phyloP scores from a whole-genome alignment of 2,113 vertebrate species.

The Cariama cristata region DNA sequence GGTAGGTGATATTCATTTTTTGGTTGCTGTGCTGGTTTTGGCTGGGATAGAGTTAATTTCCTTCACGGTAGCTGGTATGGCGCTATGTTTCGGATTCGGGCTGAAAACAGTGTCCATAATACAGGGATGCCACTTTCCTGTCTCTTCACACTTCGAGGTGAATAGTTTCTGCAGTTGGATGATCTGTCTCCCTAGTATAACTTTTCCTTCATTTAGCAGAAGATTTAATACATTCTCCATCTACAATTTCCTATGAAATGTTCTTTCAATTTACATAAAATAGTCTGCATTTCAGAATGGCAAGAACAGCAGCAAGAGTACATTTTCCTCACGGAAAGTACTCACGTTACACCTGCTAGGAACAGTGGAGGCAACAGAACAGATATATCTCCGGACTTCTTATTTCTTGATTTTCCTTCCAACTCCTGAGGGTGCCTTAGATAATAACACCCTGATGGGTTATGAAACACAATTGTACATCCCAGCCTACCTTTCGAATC shows the following conservation, averaged over 20 bases:
- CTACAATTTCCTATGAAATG: background rate
- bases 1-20: background rate
- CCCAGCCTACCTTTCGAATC: background rate
- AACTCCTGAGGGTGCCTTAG: background rate
- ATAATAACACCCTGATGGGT: background rate
- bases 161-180: background rate
- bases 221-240: background rate
- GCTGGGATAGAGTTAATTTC: no score
- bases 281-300: conserved; percentile 7
- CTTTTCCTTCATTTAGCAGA: conserved; percentile 23
- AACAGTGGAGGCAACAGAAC: background rate
- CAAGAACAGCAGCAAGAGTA: conserved; percentile 5
- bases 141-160: background rate
- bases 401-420: background rate
- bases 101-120: no score
- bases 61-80: no score
- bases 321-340: background rate
- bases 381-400: background rate
- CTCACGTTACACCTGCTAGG: background rate
- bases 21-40: background rate
- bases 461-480: background rate
- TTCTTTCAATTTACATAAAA: conserved; percentile 31
- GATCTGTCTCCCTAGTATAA: background rate
- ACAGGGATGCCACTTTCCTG: background rate
- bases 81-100: no score